Base-by-base conservation (phyloP, 2,113 vertebrate species). In the Pelecanoides urinatrix region DNA sequence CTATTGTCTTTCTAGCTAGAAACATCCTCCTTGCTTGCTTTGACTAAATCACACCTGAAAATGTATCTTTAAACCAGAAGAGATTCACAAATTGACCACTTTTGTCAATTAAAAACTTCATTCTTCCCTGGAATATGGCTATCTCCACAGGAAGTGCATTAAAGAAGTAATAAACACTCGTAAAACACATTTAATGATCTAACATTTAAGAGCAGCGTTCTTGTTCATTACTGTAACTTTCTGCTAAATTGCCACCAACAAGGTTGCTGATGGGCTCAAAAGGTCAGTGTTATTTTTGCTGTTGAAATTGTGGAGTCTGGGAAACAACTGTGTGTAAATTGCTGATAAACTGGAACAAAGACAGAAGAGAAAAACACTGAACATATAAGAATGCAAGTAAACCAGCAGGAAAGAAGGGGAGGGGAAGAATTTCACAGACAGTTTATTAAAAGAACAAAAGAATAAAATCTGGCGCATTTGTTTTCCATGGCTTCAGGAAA, bases 401-500 rank as follows among this genome's bases (percentile, higher is more conserved):
- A 94, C 72, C 95, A 96, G 92, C 96, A 96, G 96, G 94, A 96
- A 96, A 96, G 96, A 95, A 96, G 96, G 95, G 95, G 96, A 94
- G 91, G 95, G 90, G 90, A 94, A 86, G 95, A 94, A 88, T 96
- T 90, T 96, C 95, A 96, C 19, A 26, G 92, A 94, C 82, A 90
- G 90, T 96, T 96, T 97, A 97, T 96, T 95, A 96, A 96, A 95
- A 97, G 96, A 96, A 97, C 96, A 97, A 97, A 97, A 94, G 96
- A 96, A 84, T 84, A 92, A 96, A 94, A 95, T 96, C 88, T 96
- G 94, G 92, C 18, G 1, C 93, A 75, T 94, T 96, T 96, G 95
- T 97, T 95, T 96, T 95, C 90, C 96, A 94, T 0, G 44, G 83
- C 65, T 71, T 93, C 95, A 96, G 96, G 96, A 96, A 97, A 91